Conservation (phyloP, 2,113 vertebrate genomes). For the Cebidichthys violaceus region DNA sequence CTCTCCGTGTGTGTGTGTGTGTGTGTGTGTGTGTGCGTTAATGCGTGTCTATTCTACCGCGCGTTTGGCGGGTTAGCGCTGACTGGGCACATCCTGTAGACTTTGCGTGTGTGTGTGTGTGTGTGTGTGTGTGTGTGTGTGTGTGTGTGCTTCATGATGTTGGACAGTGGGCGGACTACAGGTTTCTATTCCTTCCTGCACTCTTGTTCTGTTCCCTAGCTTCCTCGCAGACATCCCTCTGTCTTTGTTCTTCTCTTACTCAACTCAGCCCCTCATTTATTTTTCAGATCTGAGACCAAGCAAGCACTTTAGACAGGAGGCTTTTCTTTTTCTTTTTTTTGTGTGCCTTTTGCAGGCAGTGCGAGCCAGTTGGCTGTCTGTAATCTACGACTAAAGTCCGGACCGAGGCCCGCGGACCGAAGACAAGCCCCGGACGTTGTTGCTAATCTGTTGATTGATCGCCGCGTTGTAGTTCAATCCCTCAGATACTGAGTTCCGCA, state of each 20-base stretch:
- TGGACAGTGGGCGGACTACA: conserved; percentile 25
- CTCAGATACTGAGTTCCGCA: conserved; percentile 17
- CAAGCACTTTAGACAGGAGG: conserved; percentile 41
- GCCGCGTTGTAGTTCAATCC: not conserved
- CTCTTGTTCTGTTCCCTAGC: not conserved
- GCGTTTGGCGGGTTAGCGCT: conserved; percentile 20
- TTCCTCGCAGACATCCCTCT: conserved; percentile 38
- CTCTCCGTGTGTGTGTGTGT: not conserved
- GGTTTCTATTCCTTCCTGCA: conserved; percentile 14
- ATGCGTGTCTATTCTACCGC: not conserved
- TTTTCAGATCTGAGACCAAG: conserved; percentile 58
- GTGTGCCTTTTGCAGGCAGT: conserved; percentile 17
- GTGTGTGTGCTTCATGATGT: conserved; percentile 18
- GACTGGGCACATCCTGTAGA: conserved; percentile 28
- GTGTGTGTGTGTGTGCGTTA: not conserved
- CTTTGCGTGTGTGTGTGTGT: not conserved
- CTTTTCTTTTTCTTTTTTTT: too few species aligned
- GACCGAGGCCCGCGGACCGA: conserved; percentile 7
- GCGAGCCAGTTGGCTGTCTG: conserved; percentile 28
- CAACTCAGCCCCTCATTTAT: conserved; percentile 65
- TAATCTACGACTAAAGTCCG: conserved; percentile 23
- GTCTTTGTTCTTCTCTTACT: conserved; percentile 62
- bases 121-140: too few species aligned
- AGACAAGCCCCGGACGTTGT: conserved; percentile 3
- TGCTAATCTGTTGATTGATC: conserved; percentile 48